Base-by-base conservation (phyloP, 2,888 invertebrate genomes). In the Tineola bisselliella region DNA sequence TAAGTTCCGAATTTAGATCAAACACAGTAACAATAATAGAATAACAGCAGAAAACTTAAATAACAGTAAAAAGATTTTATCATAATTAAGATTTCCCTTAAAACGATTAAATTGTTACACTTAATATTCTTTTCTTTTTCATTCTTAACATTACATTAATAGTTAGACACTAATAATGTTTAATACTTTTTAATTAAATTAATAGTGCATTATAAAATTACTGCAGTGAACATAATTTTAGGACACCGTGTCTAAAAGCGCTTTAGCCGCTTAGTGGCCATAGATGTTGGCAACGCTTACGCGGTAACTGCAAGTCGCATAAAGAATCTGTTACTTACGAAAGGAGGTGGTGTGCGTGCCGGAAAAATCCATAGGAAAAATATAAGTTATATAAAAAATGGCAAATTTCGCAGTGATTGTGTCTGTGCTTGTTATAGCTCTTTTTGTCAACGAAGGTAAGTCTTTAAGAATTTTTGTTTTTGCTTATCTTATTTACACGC, bases 371-470 rank as follows among this genome's bases (percentile, higher is more conserved):
- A 17, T 15, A 3, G 48, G 17, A 8, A 54, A 54, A 54, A 54
- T 54, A 25, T 25, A 18, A 25, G 25, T 54, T 54, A 17, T 5
- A 54, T 25, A 66, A 66, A 75, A 65, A 72, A 86, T 86, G 86
- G 77, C 79, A 62, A 81, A 76, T 64, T 68, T 84, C 31, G 69
- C 75, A 52, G 63, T 83, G 54, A 66, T 84, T 63, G 81, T 84
- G 68, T 77, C 86, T 38, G 75, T 83, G 62, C 71, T 86, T n/a
- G 68, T 86, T 60, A 66, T 84, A 60, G 83, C 81, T 43, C 65
- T 81, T 62, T 81, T 83, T 65, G 73, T 82, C 18, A 74, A 74
- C 69, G 71, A 80, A 65, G 84, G 86, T 86, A 65, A 76, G 84
- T 19, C 25, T 12, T 25, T 25, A 25, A 33, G 13, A 48, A 33